Percentiles rank a stretch among this genome's conserved stretches.
phyloP scores from a whole-genome alignment of 2,113 vertebrate genomes.

The Spheniscus mendiculus region DNA sequence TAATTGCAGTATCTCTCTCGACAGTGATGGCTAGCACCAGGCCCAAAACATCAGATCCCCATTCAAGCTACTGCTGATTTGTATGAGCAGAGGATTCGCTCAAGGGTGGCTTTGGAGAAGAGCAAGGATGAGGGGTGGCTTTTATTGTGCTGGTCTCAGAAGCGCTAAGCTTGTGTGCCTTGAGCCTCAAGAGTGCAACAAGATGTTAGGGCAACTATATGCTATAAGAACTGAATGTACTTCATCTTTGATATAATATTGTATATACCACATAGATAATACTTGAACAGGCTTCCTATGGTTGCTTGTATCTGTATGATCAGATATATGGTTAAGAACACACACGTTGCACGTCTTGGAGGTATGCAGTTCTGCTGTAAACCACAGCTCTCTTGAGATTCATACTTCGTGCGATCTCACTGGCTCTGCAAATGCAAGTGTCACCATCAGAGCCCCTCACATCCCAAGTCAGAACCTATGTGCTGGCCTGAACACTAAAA shows the following conservation, averaged over 20 bases:
- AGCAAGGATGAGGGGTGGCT: neutral
- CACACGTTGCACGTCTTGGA: rapidly evolving
- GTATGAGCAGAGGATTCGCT: neutral
- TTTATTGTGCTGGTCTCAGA: neutral
- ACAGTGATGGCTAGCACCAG: neutral
- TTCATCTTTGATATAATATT: neutral
- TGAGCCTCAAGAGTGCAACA: neutral
- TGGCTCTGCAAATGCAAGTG: neutral
- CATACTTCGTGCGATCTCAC: neutral
- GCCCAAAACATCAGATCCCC: neutral
- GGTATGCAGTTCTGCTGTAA: neutral
- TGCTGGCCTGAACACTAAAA: neutral
- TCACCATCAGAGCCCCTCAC: neutral
- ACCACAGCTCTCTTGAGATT: neutral
- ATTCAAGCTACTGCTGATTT: neutral
- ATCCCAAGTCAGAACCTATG: neutral
- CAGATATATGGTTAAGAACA: neutral
- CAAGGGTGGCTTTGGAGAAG: neutral
- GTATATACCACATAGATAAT: neutral
- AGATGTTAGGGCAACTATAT: neutral
- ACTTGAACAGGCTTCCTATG: neutral
- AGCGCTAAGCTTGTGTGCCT: neutral
- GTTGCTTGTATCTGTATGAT: neutral
- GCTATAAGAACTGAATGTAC: neutral
- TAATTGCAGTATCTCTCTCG: neutral